Evolutionary conservation across 2,797 vertebrate genomes (phyloP).

Genomic region (Propithecus deckenii): DNA sequence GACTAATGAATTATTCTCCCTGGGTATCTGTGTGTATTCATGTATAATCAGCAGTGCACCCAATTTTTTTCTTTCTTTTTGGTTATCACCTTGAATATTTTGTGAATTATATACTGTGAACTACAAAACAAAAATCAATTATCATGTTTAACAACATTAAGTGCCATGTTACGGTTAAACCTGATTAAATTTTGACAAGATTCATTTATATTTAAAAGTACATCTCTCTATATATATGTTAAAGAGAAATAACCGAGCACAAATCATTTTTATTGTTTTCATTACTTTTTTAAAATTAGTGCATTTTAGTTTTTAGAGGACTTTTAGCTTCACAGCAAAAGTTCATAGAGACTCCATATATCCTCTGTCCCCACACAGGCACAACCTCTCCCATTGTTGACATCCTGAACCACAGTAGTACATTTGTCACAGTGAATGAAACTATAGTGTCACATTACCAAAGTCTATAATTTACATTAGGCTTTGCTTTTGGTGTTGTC

Average conservation of each 20-base stretch:
- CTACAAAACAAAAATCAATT: not conserved
- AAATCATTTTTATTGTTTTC: not conserved
- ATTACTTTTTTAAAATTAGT: not conserved
- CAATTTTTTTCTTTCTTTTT: not conserved
- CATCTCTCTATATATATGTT: not conserved
- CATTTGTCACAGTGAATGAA: not conserved
- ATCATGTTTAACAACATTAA: not conserved
- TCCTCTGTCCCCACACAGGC: accelerated
- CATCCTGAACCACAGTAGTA: not conserved
- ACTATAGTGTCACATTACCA: not conserved
- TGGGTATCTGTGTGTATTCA: not conserved
- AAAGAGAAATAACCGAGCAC: not conserved
- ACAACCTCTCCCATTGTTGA: too few species aligned
- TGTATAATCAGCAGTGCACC: not conserved
- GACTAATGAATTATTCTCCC: not conserved
- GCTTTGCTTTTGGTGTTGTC: not conserved
- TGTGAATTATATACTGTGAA: not conserved
- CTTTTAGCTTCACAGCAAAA: not conserved
- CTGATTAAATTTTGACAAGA: not conserved
- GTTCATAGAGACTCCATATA: not conserved
- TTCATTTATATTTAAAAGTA: slow-evolving; percentile 4
- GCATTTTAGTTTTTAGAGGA: not conserved
- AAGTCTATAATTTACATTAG: not conserved
- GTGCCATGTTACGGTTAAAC: not conserved
- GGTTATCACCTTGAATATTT: not conserved